These are phyloP conservation scores for Chascanopsetta lugubris DNA, from an alignment of 2,113 vertebrate species.

Conservation along the genomic window DNA sequence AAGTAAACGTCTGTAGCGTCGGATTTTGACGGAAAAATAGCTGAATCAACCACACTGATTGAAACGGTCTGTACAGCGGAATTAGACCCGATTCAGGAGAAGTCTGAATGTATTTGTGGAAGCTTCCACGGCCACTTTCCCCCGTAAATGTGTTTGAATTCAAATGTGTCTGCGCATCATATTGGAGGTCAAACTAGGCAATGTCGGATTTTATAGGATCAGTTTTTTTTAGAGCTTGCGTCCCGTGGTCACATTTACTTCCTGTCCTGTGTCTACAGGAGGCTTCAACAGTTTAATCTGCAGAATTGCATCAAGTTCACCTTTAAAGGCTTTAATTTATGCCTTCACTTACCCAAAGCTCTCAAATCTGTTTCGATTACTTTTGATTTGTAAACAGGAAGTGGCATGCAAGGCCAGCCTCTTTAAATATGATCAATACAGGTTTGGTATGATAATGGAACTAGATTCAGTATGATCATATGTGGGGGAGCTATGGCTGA, in stretches of 20 bases:
- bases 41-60: slow-evolving; percentile 14
- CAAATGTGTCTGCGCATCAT: slow-evolving; percentile 10
- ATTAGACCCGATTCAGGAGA: no score
- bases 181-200: slow-evolving; percentile 3
- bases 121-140: slow-evolving; percentile 6
- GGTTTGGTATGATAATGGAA: no score
- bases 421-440: no score
- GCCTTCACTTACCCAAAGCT: no score
- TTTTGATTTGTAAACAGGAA: no score
- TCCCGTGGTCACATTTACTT: slow-evolving; percentile 3
- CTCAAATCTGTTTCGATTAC: no score
- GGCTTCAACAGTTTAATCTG: background rate
- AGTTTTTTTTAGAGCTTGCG: slow-evolving; percentile 1
- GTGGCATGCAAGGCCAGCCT: no score
- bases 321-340: background rate
- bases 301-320: slow-evolving; percentile 1
- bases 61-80: no score
- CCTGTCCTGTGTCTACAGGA: background rate
- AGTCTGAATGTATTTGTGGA: slow-evolving; percentile 6
- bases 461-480: no score
- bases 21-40: slow-evolving; percentile 38
- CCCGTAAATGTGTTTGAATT: slow-evolving; percentile 6
- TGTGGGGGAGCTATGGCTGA: no score
- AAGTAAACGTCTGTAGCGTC: background rate
- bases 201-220: background rate